These are phyloP conservation scores for Falco berigora DNA, from an alignment of 2,797 vertebrate species.

Conservation along the genomic window DNA sequence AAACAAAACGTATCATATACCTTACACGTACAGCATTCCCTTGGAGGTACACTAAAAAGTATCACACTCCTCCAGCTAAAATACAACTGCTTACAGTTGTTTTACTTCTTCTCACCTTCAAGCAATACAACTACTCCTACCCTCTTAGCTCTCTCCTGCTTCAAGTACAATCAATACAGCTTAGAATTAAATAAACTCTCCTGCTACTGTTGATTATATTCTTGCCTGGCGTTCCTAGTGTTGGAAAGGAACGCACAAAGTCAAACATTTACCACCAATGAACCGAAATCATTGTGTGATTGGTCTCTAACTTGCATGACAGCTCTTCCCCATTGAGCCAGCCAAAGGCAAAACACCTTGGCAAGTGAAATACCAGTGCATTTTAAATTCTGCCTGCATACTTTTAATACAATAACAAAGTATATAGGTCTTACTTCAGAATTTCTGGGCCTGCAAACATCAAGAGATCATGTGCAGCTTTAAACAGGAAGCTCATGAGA, in stretches of 20 bases:
- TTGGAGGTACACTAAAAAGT: not conserved
- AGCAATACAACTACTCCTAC: not conserved
- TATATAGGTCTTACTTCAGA: slow-evolving; percentile 78
- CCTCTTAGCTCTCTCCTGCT: not conserved
- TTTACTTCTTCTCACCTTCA: not conserved
- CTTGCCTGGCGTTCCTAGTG: not conserved
- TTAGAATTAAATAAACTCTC: not conserved
- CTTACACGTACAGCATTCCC: not conserved
- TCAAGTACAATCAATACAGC: not conserved
- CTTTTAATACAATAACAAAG: not conserved
- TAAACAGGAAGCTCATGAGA: slow-evolving; percentile 90
- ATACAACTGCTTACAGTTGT: not conserved
- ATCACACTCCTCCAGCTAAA: not conserved
- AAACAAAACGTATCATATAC: not conserved
- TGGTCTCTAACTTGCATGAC: not conserved
- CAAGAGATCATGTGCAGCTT: slow-evolving; percentile 89
- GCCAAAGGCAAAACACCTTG: not conserved
- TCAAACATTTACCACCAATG: not conserved
- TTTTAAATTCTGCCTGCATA: not conserved
- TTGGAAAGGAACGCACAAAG: not conserved
- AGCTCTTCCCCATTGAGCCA: not conserved
- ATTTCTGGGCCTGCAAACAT: slow-evolving; percentile 92
- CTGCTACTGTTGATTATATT: not conserved
- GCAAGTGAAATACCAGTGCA: not conserved
- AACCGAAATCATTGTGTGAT: not conserved